Percentiles rank a stretch among this genome's conserved stretches.
Conservation (phyloP, 2,888 invertebrate genomes). For the Eristalis intricaria region DNA sequence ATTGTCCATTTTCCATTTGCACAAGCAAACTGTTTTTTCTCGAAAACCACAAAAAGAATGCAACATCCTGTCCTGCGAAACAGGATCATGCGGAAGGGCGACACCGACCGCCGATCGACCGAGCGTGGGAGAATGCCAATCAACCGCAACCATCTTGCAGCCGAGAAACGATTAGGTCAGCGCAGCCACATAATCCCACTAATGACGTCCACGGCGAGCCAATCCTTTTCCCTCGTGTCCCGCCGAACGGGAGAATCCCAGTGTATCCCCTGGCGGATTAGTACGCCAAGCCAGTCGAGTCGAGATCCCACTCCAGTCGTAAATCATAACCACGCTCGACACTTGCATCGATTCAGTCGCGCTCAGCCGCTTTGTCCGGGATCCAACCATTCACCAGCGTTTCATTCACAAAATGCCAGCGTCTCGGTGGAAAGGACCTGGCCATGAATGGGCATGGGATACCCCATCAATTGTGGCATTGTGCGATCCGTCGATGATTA, state of each 20-base stretch:
- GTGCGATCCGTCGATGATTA: constrained; percentile 60
- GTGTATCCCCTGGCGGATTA: constrained; percentile 37
- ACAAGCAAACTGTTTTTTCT: constrained; percentile 6
- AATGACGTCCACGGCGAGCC: constrained; percentile 32
- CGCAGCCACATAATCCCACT: constrained; percentile 39
- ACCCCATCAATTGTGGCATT: constrained; percentile 29
- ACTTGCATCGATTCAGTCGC: constrained; percentile 51
- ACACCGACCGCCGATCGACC: not conserved
- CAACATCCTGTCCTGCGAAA: constrained; percentile 55
- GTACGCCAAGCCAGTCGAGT: constrained; percentile 14
- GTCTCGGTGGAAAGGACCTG: not conserved
- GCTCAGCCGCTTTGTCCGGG: constrained; percentile 15
- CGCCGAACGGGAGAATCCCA: not conserved
- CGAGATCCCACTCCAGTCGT: constrained; percentile 39
- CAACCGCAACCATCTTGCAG: not conserved
- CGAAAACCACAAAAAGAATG: constrained; percentile 56
- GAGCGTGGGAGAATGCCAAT: not conserved
- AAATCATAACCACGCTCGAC: constrained; percentile 55
- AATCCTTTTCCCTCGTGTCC: constrained; percentile 47
- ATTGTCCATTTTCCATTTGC: constrained; percentile 29
- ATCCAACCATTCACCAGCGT: constrained; percentile 31
- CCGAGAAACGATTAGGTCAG: constrained; percentile 45
- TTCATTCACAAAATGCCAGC: constrained; percentile 52
- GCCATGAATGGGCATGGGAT: constrained; percentile 6
- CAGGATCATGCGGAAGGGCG: constrained; percentile 57